A percentile compares a stretch with the other conserved stretches of the same genome.
Evolutionary conservation across 2,797 vertebrate genomes (phyloP).

Genomic region (Sebastolobus altivelis): DNA sequence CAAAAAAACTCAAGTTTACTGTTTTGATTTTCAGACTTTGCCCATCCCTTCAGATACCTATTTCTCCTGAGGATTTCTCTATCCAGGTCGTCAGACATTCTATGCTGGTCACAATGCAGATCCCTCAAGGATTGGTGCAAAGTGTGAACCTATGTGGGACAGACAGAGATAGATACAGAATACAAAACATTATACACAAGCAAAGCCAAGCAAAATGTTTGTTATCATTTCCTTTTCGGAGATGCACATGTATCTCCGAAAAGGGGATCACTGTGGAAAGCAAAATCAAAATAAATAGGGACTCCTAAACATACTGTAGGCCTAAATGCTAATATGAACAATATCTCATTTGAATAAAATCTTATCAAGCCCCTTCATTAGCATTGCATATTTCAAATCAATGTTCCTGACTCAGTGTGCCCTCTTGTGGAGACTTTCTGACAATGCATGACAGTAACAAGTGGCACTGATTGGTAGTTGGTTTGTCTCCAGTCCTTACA

Average conservation of each 20-base stretch:
- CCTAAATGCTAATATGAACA: background rate
- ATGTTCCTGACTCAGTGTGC: conserved; percentile 21
- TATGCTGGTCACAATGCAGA: conserved; percentile 90
- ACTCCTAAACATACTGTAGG: background rate
- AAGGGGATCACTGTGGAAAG: background rate
- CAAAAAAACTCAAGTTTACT: background rate
- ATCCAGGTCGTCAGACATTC: conserved; percentile 90
- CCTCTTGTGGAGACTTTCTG: conserved; percentile 51
- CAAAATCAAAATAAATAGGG: background rate
- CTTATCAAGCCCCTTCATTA: background rate
- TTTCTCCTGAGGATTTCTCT: conserved; percentile 91
- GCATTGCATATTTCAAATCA: background rate
- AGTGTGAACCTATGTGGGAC: conserved; percentile 86
- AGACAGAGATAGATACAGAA: conserved; percentile 17
- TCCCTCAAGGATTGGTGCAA: conserved; percentile 93
- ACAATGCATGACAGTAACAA: conserved; percentile 26
- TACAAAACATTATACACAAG: conserved; percentile 3
- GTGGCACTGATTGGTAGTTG: background rate
- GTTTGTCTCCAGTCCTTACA: conserved; percentile 75
- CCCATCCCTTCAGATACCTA: conserved; percentile 79
- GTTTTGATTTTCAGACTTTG: background rate
- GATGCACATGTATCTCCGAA: background rate
- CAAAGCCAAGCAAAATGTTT: background rate
- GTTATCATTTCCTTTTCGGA: background rate
- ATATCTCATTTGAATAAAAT: background rate